Percentiles rank a stretch among this genome's conserved stretches.
These are phyloP conservation scores for Synanthedon myopaeformis DNA, from an alignment of 2,888 invertebrate species.

Conservation along the genomic window DNA sequence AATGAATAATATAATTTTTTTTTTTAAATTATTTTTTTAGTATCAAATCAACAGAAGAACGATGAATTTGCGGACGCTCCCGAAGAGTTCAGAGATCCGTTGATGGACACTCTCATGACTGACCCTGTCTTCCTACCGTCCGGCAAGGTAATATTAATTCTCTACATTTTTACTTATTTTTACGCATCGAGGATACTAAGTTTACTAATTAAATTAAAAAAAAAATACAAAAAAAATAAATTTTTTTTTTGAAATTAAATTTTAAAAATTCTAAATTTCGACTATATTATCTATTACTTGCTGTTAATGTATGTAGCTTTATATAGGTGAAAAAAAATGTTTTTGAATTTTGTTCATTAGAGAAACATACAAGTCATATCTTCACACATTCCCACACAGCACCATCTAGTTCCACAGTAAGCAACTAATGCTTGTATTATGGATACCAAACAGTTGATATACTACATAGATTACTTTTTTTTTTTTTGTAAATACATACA, in stretches of 20 bases:
- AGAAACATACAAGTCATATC: too few relatives aligned
- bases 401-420: too few relatives aligned
- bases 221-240: not conserved
- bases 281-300: too few relatives aligned
- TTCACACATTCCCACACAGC: too few relatives aligned
- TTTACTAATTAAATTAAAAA: not conserved
- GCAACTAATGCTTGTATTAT: too few relatives aligned
- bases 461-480: too few relatives aligned
- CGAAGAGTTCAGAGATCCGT: slow-evolving; percentile 95
- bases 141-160: slow-evolving; percentile 68
- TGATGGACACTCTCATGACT: slow-evolving; percentile 97
- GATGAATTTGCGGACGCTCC: slow-evolving; percentile 96
- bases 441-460: too few relatives aligned
- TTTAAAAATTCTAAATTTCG: not conserved
- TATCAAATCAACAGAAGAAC: slow-evolving; percentile 87
- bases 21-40: slow-evolving; percentile 41
- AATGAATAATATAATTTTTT: not conserved
- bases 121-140: slow-evolving; percentile 95
- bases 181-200: not conserved
- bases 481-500: too few relatives aligned
- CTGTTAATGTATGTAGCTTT: too few relatives aligned
- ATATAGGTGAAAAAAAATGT: too few relatives aligned
- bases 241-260: not conserved
- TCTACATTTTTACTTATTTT: not conserved
- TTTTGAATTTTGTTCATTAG: too few relatives aligned